Evolutionary conservation across 1,140 invertebrate genomes (phyloP).

Genomic region (Pseudomyrmex cubaensis): DNA sequence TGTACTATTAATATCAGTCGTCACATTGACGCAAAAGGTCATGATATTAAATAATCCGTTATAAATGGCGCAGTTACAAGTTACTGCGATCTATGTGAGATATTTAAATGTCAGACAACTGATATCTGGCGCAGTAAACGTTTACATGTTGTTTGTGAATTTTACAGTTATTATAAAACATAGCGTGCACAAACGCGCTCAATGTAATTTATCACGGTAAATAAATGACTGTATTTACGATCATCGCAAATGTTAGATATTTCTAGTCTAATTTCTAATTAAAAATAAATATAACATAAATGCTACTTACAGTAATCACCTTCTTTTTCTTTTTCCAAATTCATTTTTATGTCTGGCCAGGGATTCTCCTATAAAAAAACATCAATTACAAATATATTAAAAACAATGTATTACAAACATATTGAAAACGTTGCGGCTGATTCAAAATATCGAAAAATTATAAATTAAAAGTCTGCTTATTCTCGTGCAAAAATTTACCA

Average conservation of each 20-base stretch:
- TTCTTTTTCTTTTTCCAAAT: too few relatives aligned
- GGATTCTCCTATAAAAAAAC: slow-evolving; percentile 80
- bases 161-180: background rate
- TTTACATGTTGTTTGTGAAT: background rate
- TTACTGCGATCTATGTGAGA: background rate
- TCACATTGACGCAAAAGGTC: slow-evolving; percentile 7
- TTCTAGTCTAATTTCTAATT: background rate
- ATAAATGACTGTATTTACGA: background rate
- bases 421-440: background rate
- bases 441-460: background rate
- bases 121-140: background rate
- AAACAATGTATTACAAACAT: background rate
- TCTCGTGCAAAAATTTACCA: background rate
- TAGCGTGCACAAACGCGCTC: background rate
- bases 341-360: background rate
- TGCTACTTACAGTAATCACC: slow-evolving; percentile 5
- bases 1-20: background rate
- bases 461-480: background rate
- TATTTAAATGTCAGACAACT: slow-evolving; percentile 39
- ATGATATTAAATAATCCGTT: slow-evolving; percentile 26
- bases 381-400: too few relatives aligned
- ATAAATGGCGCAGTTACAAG: background rate
- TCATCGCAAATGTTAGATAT: background rate
- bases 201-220: background rate
- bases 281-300: background rate